Evolutionary conservation across 64 coral and sea anemone species (phyloP), one percentile per base, ranked within the genome.

Genomic region (Hydrozoanthus tunicans): DNA sequence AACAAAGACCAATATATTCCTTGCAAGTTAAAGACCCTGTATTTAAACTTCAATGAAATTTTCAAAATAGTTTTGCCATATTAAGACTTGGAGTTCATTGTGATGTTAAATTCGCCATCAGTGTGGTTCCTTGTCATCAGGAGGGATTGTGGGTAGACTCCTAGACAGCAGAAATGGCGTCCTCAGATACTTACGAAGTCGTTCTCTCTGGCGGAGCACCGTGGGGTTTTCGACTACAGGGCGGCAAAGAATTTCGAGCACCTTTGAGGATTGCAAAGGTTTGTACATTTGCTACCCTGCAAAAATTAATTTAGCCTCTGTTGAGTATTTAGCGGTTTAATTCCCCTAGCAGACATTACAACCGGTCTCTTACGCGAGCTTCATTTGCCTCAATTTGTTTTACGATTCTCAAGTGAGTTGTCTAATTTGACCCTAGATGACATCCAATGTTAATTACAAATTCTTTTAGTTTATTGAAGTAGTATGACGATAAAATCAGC

Each of bases 191-290:
- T 85, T 94, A 92, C 66, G 91, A 99, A 91, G 94, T 99, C 80
- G 85, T 91, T 15, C 64, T 99, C 12, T 85, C 73, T 72, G 97
- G 97, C 20, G 97, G 97, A 74, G 94, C 97, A 64, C 97, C 97
- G 60, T 99, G 97, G 97, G 97, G 97, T 51, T 99, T 99, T 94
- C 62, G 97, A 59, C 89, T 99, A 15, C 97, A 99, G 68, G 97
- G 97, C 80, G 97, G 97, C 8, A 99, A 94, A 17, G 97, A 99
- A 82, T 99, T 99, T 76, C 59, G 97, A 77, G 97, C 97, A 84
- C 97, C 97, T 90, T 92, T 99, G 56, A 94, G 92, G 64, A 99
- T 99, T 66, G 97, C 97, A 55, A 99, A 99, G 92, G 97, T 99
- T 82, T 81, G 97, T 93, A 51, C 9, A 17, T 9, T 24, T 7